Evolutionary conservation across 2,888 invertebrate species (phyloP).

Genomic region (Ferdinandea cuprea): DNA sequence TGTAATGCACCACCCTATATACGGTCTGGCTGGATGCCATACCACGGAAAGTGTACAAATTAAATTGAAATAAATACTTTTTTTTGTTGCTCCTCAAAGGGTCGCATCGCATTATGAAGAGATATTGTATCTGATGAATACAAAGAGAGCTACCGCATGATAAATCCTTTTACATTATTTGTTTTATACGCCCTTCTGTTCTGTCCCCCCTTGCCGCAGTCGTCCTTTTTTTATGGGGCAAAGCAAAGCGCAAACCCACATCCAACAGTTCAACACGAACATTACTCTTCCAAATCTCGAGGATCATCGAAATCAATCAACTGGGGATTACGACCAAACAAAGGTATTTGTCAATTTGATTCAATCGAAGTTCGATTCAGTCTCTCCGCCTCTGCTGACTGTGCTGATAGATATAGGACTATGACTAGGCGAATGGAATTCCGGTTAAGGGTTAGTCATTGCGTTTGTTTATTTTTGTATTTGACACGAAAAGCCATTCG

Average conservation of each 20-base stretch:
- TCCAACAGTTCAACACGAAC: slow-evolving; percentile 59
- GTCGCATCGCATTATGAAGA: slow-evolving; percentile 51
- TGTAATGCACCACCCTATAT: slow-evolving; percentile 39
- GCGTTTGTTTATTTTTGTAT: slow-evolving; percentile 42
- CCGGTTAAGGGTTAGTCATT: neutral
- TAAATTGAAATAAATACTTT: slow-evolving; percentile 68
- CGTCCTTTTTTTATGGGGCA: neutral
- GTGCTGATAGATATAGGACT: neutral
- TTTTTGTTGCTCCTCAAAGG: neutral
- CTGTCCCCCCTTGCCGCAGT: neutral
- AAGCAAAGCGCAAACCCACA: slow-evolving; percentile 24
- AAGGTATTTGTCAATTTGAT: slow-evolving; percentile 71
- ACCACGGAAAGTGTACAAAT: slow-evolving; percentile 37
- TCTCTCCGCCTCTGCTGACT: neutral
- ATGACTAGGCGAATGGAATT: neutral
- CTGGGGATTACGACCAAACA: slow-evolving; percentile 64
- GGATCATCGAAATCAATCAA: slow-evolving; percentile 72
- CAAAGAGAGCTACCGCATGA: slow-evolving; percentile 48
- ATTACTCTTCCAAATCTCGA: slow-evolving; percentile 69
- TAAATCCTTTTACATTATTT: slow-evolving; percentile 53
- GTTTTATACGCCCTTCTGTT: slow-evolving; percentile 13
- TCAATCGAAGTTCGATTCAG: slow-evolving; percentile 51
- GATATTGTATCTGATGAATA: slow-evolving; percentile 60
- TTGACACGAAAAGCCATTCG: slow-evolving; percentile 58
- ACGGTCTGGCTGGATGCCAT: slow-evolving; percentile 26